Base-by-base conservation (phyloP, 2,888 invertebrate genomes). In the Latheticus oryzae region DNA sequence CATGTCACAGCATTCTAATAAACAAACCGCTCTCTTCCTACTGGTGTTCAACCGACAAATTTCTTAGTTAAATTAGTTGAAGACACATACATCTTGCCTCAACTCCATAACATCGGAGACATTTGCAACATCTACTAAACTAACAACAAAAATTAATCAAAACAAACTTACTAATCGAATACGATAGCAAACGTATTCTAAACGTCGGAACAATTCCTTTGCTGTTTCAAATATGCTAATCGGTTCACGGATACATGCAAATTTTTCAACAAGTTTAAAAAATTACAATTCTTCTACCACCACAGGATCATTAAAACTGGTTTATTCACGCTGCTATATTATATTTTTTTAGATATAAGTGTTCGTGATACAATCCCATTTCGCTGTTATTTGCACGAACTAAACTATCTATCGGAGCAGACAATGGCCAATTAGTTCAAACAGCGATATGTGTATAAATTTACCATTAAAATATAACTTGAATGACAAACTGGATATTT, bases 31-130 rank as follows among this genome's bases (percentile, higher is more conserved):
- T 30, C 57, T 43, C 42, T 42, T 40, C 11, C 33, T 12, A 30
- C 23, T 33, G 21, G 9, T 38, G 38, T 47, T 38, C 38, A 21
- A 37, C 47, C 40, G 47, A 37, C 38, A 26, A 55, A 55, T 55
- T 40, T 56, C 50, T 35, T 50, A 37, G 50, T 28, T 43, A 51
- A 57, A 57, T 57, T 57, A 57, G 50, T 51, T 57, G 12, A 30
- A 52, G 52, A 42, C 32, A 35, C 47, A 19, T 33, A 8, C 33
- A 42, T 42, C 21, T 52, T 52, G 38, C 32, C 33, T 32, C 15
- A 52, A 52, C 42, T 52, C 24, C 42, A 40, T 42, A 32, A 40
- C 42, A 42, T 33, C 13, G n/a, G 42, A 52, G 32, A 52, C 52
- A 42, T 52, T 42, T 42, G 42, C 42, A 32, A 23, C 42, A 42